Conservation (phyloP, 1,140 invertebrate genomes). For the Cephus cinctus region DNA sequence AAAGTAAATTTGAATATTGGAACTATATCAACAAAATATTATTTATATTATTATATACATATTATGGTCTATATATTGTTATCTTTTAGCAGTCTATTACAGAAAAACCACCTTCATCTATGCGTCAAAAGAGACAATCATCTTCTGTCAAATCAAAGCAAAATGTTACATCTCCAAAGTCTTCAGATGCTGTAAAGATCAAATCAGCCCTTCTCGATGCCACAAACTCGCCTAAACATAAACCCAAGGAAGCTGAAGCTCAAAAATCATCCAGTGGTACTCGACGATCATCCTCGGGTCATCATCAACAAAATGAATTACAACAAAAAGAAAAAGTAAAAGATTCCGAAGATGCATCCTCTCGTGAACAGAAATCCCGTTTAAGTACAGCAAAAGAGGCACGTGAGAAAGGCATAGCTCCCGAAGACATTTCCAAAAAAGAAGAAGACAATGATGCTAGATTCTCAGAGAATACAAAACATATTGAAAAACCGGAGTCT, state of each 20-base stretch:
- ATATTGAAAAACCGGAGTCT: conserved; percentile 1
- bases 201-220: background rate
- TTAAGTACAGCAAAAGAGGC: background rate
- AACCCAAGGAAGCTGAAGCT: background rate
- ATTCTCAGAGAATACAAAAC: background rate
- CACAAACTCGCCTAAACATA: background rate
- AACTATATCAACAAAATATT: background rate
- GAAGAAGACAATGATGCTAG: background rate
- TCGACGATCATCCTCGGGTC: background rate
- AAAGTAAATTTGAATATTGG: too few relatives aligned
- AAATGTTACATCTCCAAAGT: conserved; percentile 7
- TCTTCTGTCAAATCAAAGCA: conserved; percentile 24
- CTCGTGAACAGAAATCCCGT: background rate
- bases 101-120: conserved; percentile 1
- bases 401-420: background rate
- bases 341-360: background rate
- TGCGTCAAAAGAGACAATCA: background rate
- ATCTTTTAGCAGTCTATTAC: background rate
- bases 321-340: background rate
- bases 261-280: conserved; percentile 11
- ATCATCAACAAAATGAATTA: background rate
- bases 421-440: background rate
- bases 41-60: background rate
- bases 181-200: background rate
- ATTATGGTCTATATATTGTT: background rate